Conservation (phyloP, 92 coral and sea anemone genomes). For the Heliopora coerulea region DNA sequence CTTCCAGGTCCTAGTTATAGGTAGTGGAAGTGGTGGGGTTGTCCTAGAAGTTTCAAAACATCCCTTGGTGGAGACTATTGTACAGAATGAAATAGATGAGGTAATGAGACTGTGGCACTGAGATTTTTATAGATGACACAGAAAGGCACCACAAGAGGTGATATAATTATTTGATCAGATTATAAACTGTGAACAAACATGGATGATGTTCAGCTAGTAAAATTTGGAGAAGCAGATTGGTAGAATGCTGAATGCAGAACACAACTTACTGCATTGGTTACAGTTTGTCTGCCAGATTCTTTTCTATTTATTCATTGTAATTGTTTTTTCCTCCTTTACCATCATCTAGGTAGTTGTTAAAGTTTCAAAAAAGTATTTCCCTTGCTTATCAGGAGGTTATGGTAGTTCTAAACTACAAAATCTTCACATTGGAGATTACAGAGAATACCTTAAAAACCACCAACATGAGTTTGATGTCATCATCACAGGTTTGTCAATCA, state of each 20-base stretch:
- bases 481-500: constrained; percentile 80
- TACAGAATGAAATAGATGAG: constrained; percentile 10
- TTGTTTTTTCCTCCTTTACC: too few species aligned
- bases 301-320: too few species aligned
- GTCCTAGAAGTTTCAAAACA: constrained; percentile 26
- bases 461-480: constrained; percentile 86
- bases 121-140: too few species aligned
- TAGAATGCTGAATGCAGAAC: too few species aligned
- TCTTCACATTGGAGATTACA: constrained; percentile 76
- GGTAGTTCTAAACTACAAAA: constrained; percentile 74
- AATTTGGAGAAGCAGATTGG: too few species aligned
- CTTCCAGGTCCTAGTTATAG: constrained; percentile 30
- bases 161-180: too few species aligned
- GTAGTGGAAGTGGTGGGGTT: constrained; percentile 27
- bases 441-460: constrained; percentile 75
- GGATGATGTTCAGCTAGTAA: too few species aligned
- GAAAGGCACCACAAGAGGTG: too few species aligned
- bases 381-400: constrained; percentile 75
- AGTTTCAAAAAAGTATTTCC: constrained; percentile 75
- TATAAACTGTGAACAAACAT: too few species aligned
- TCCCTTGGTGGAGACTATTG: constrained; percentile 9
- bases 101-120: too few species aligned
- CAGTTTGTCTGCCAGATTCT: too few species aligned
- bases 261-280: too few species aligned
- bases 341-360: constrained; percentile 71